These are phyloP conservation scores for Apodemus agrarius DNA, from an alignment of 2,797 vertebrate genomes.

Conservation along the genomic window DNA sequence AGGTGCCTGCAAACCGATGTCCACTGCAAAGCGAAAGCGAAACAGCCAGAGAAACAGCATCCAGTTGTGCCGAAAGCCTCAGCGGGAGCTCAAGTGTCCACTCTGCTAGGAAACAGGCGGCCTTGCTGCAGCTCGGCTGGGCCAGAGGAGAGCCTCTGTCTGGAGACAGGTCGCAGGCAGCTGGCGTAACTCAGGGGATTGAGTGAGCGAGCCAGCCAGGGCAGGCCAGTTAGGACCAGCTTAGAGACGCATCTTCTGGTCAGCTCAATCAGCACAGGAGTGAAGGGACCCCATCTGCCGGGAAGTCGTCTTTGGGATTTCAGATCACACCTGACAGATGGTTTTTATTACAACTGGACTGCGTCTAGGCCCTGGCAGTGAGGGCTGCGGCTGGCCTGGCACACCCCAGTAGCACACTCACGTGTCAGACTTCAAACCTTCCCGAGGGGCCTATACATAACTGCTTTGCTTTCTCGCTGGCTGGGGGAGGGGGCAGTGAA, in stretches of 20 bases:
- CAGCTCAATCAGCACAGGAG: conserved; percentile 40
- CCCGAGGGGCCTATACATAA: conserved; percentile 35
- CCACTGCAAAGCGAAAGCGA: conserved; percentile 52
- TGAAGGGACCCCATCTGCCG: conserved; percentile 67
- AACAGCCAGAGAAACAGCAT: background rate
- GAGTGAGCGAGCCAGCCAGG: conserved; percentile 76
- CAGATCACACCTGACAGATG: conserved; percentile 48
- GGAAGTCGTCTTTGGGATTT: conserved; percentile 61
- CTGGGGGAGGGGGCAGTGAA: background rate
- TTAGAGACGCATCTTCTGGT: conserved; percentile 48
- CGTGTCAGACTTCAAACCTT: conserved; percentile 60
- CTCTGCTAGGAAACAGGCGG: conserved; percentile 44
- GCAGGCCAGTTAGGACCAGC: conserved; percentile 37
- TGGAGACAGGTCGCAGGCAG: conserved; percentile 70
- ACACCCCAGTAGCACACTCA: background rate
- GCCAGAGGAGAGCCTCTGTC: conserved; percentile 60
- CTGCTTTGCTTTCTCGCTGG: background rate
- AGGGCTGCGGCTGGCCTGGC: conserved; percentile 53
- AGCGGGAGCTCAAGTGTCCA: conserved; percentile 58
- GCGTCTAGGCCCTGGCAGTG: conserved; percentile 16
- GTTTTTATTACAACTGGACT: conserved; percentile 45
- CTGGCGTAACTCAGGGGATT: conserved; percentile 58
- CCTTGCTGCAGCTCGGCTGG: conserved; percentile 23
- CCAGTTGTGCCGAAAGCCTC: conserved; percentile 28
- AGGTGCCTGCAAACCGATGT: conserved; percentile 33